phyloP scores from a whole-genome alignment of 2,113 vertebrate genomes.

The Anguilla japonica region DNA sequence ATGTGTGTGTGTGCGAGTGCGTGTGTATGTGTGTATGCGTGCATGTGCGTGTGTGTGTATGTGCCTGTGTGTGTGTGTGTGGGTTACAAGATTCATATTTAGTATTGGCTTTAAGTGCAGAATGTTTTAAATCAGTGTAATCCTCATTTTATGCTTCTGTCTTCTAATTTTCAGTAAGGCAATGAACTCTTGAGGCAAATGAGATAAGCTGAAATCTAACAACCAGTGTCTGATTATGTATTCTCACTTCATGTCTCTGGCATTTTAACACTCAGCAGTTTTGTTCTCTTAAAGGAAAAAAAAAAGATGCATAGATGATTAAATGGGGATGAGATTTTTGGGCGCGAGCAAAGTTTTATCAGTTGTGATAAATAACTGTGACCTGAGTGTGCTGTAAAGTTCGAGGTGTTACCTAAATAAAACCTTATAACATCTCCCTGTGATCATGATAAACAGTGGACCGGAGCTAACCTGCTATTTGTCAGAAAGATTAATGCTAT shows the following conservation, averaged over 20 bases:
- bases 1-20: conserved; percentile 6
- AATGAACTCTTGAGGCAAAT: not conserved
- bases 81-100: not conserved
- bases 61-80: not conserved
- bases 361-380: conserved; percentile 72
- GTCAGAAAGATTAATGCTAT: conserved; percentile 73
- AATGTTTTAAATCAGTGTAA: not conserved
- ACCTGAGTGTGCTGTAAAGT: conserved; percentile 65
- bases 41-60: too few relatives aligned
- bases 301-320: conserved; percentile 18
- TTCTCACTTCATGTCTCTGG: not conserved
- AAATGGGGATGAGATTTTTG: conserved; percentile 30
- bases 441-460: conserved; percentile 67
- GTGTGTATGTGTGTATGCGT: not conserved
- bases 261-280: not conserved
- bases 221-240: not conserved
- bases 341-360: conserved; percentile 43
- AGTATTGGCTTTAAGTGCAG: not conserved
- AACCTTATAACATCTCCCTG: conserved; percentile 64
- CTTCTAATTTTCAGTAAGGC: not conserved
- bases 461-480: conserved; percentile 68
- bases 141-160: not conserved
- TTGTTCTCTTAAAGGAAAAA: not conserved
- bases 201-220: not conserved
- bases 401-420: conserved; percentile 65